Evolutionary conservation across 2,888 invertebrate species (phyloP).

Genomic region (Eretmocerus hayati): DNA sequence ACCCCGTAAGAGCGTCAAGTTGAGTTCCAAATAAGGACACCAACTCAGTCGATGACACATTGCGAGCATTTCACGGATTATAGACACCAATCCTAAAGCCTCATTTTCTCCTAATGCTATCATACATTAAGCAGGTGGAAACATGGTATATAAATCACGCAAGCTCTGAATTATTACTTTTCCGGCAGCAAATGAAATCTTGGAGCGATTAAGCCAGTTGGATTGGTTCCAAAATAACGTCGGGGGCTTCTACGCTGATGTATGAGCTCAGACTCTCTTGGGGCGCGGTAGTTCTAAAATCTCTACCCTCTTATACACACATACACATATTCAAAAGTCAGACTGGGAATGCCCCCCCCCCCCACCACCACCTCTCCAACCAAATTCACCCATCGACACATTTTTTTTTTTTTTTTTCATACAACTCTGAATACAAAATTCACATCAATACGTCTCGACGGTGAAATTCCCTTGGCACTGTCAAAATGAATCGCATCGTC

Average conservation of each 20-base stretch:
- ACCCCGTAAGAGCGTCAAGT: too few species aligned
- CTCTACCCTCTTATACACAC: not conserved
- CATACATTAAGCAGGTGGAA: not conserved
- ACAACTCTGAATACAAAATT: too few species aligned
- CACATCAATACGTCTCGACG: too few species aligned
- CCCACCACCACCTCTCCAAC: not conserved
- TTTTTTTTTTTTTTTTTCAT: not conserved
- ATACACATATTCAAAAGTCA: not conserved
- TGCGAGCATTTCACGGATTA: too few species aligned
- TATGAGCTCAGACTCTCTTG: not conserved
- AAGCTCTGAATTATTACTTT: slow-evolving; percentile 3
- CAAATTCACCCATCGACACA: not conserved
- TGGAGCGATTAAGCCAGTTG: slow-evolving; percentile 9
- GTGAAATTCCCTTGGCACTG: too few species aligned
- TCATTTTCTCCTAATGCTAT: not conserved
- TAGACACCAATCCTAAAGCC: not conserved
- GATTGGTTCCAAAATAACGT: slow-evolving; percentile 9
- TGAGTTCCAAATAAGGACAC: too few species aligned
- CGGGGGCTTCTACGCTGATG: not conserved
- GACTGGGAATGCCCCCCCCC: too few species aligned
- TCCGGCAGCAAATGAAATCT: slow-evolving; percentile 9
- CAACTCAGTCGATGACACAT: too few species aligned
- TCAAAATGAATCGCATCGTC: too few species aligned
- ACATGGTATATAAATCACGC: slow-evolving; percentile 4
- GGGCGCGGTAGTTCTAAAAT: not conserved